Base-by-base conservation (phyloP, 2,797 vertebrate genomes). In the Takifugu rubripes region DNA sequence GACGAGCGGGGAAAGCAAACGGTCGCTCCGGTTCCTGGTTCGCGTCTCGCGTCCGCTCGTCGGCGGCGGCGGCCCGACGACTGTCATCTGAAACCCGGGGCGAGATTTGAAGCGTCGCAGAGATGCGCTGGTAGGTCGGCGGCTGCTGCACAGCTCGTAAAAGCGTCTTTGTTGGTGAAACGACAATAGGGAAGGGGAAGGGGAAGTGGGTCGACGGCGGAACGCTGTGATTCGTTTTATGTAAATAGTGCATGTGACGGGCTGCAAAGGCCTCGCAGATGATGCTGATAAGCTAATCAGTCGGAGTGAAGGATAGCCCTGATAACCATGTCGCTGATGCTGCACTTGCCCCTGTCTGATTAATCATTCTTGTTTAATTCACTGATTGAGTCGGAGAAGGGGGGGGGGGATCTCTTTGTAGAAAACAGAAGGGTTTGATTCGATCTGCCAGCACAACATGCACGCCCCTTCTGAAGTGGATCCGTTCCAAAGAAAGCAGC, bases 81-180 rank as follows among this genome's bases (percentile, higher is more conserved):
- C 42, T n/a, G 21, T 56, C 70, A 9, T 36, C 59, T 54, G 71
- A 72, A 86, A 84, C 88, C 86, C 56, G 75, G 83, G 79, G 71
- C 75, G 89, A 84, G 83, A 85, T 87, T 89, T 81, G 49, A 74
- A 68, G 54, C 61, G 79, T 76, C 79, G 86, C 81, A 72, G 76
- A 77, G 61, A 84, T 63, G 70, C 44, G 72, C 55, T 76, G 81
- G 86, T 90, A 83, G 89, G 89, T 86, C 53, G 25, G 49, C 49
- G 29, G 64, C 11, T 51, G 68, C 66, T 26, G 46, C 46, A 7
- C 36, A 40, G 12, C 36, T 40, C 36, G 36, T 40, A 14, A 14
- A 40, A 40, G 14, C 36, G 11, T 5, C 36, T 14, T 10, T 14
- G 36, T 40, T 40, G 36, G 11, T 40, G 36, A 14, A 40, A 14